Conservation (phyloP, 2,888 invertebrate genomes). For the Toxonevra muliebris region DNA sequence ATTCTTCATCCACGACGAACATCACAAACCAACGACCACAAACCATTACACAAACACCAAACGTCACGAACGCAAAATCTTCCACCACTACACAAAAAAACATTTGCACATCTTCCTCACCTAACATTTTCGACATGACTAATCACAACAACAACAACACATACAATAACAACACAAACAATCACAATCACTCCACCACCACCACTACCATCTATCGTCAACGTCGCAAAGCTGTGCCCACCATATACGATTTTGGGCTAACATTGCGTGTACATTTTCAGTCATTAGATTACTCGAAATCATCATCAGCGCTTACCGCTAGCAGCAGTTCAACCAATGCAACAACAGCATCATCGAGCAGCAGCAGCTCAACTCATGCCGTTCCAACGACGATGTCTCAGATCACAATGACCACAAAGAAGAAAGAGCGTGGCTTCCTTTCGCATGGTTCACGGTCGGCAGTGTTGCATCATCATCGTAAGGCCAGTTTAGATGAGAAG, state of each 20-base stretch:
- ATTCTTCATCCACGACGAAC: constrained; percentile 39
- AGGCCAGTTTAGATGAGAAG: constrained; percentile 58
- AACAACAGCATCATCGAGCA: constrained; percentile 48
- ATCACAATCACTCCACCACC: constrained; percentile 32
- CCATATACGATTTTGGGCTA: constrained; percentile 59
- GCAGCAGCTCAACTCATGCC: constrained; percentile 43
- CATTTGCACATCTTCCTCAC: constrained; percentile 46
- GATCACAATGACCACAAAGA: constrained; percentile 39
- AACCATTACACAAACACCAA: constrained; percentile 35
- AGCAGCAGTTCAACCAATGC: constrained; percentile 47
- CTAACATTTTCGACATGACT: constrained; percentile 42
- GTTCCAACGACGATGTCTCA: constrained; percentile 35
- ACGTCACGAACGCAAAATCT: constrained; percentile 38
- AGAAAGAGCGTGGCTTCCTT: constrained; percentile 42
- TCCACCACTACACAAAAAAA: constrained; percentile 41
- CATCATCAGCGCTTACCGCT: constrained; percentile 41
- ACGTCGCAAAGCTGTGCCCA: constrained; percentile 56
- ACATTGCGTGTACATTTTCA: constrained; percentile 61
- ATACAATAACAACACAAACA: constrained; percentile 36
- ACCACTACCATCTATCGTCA: constrained; percentile 43
- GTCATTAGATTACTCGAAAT: constrained; percentile 61
- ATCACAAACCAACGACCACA: constrained; percentile 41
- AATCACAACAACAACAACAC: constrained; percentile 12
- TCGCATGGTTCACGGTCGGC: constrained; percentile 28
- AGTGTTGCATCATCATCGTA: constrained; percentile 50